Evolutionary conservation across 2,888 invertebrate genomes (phyloP), one percentile per base, ranked within the genome.

Genomic region (Drosophila paracracens): DNA sequence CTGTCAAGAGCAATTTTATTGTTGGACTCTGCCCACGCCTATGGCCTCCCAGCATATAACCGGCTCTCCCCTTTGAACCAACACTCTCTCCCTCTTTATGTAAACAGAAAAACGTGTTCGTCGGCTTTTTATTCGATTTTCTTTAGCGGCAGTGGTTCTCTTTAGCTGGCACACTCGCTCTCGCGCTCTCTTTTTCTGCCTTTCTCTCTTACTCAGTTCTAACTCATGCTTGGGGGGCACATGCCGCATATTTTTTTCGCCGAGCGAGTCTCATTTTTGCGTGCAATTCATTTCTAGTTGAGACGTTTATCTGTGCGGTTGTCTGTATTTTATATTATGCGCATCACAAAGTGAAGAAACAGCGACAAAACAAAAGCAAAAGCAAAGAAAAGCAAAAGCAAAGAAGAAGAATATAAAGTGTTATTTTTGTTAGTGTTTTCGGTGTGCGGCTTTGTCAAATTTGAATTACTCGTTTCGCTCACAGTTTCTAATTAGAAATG

Each of bases 231-330:
- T 90, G 52, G 61, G 57, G 40, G 61, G 65, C 38, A 59, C 6
- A 43, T 65, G 72, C 51, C 54, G 59, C 71, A 56, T 66, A 62
- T 72, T 65, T 53, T 70, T 75, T 51, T 13, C 54, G 27, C 13
- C 36, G 38, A 57, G 59, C 36, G 67, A 59, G 68, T 46, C 38
- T 77, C 59, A 76, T 63, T 57, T 57, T 43, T 31, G 57, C 57
- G 50, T 71, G 81, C 82, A 83, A 81, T 90, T 86, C 91, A 91
- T 82, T 91, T 91, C 83, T 74, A 89, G 85, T 89, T 91, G 91
- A 90, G 85, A 91, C 91, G 83, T 91, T 85, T 88, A 83, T 87
- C 87, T 79, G 88, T 73, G 85, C 91, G 91, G 88, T 90, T 83
- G 81, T 65, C 79, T 74, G 74, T 57, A 70, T 81, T 78, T 73